phyloP scores from a whole-genome alignment of 2,888 invertebrate genomes.

The Adineta ricciae region DNA sequence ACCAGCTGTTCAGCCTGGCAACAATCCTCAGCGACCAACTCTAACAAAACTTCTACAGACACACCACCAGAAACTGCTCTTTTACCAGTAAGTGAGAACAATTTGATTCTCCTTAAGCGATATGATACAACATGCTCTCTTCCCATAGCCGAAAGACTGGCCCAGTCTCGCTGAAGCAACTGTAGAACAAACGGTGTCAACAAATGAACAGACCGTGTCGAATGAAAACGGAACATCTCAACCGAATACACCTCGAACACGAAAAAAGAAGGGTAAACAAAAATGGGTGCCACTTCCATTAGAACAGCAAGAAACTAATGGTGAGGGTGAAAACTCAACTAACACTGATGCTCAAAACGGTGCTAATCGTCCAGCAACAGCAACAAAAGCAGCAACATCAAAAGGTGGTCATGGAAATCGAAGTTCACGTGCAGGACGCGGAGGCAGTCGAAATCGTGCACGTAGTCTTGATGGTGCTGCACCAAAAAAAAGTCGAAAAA shows the following conservation, averaged over 20 bases:
- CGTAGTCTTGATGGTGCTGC: conserved; percentile 11
- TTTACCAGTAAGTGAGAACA: neutral
- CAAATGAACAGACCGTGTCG: neutral
- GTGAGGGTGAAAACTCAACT: neutral
- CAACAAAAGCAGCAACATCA: neutral
- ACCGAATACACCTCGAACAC: neutral
- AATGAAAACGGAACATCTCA: conserved; percentile 12
- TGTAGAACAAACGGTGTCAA: neutral
- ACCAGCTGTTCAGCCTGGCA: conserved; percentile 3
- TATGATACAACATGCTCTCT: neutral
- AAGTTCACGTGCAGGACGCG: neutral
- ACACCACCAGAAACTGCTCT: neutral
- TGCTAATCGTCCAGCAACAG: neutral
- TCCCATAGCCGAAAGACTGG: neutral
- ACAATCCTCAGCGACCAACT: neutral
- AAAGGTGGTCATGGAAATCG: neutral
- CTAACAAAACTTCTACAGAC: neutral
- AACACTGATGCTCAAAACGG: neutral
- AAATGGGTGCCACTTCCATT: neutral
- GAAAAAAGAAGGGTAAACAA: neutral
- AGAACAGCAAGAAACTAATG: neutral
- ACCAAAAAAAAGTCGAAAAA: neutral
- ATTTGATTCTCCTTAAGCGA: neutral
- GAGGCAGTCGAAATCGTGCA: neutral
- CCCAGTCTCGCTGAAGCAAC: conserved; percentile 3